Percentiles rank a stretch among this genome's conserved stretches.
phyloP scores from a whole-genome alignment of 1,140 invertebrate species.

The Palaemon carinicauda region DNA sequence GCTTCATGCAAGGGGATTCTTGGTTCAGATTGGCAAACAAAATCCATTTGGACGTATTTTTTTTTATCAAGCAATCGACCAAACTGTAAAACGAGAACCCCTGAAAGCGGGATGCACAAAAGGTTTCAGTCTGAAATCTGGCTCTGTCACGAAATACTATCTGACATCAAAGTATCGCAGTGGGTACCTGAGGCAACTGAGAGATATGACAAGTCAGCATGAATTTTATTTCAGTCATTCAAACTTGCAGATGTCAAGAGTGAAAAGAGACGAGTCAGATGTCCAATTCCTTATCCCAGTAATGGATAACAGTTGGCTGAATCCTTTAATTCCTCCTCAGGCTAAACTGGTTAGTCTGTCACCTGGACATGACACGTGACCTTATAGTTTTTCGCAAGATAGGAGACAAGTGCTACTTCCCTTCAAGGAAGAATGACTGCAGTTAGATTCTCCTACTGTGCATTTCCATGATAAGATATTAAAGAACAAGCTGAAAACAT shows the following conservation, averaged over 20 bases:
- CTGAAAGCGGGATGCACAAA: too few species aligned
- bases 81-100: too few species aligned
- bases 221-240: neutral
- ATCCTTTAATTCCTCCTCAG: neutral
- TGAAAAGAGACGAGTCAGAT: neutral
- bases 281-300: neutral
- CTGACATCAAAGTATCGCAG: too few species aligned
- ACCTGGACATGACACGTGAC: neutral
- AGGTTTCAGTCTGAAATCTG: too few species aligned
- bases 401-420: neutral
- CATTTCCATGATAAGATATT: too few species aligned
- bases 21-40: too few species aligned
- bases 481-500: too few species aligned
- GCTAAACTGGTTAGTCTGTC: neutral
- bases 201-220: neutral
- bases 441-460: neutral
- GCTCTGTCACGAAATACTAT: too few species aligned
- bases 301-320: neutral
- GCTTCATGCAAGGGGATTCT: too few species aligned
- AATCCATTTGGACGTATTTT: too few species aligned
- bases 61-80: too few species aligned
- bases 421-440: neutral
- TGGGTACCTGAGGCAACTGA: neutral
- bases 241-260: neutral
- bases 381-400: neutral